These are phyloP conservation scores for Microcebus griseorufus DNA, from an alignment of 2,113 vertebrate species.

Conservation along the genomic window DNA sequence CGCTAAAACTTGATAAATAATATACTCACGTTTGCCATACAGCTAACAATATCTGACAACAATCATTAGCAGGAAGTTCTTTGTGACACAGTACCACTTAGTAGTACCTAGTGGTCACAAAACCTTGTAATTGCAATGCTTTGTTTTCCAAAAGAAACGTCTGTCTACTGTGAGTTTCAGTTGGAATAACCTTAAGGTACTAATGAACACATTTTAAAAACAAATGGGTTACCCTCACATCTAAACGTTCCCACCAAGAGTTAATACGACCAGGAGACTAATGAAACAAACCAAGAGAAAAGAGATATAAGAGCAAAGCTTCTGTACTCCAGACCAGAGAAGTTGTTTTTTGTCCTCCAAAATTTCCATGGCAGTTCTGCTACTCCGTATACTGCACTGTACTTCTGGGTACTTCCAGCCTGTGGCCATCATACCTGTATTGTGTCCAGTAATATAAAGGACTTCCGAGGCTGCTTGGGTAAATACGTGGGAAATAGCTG, in stretches of 20 bases:
- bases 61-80: not conserved
- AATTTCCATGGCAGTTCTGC: not conserved
- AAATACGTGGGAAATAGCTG: not conserved
- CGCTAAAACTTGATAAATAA: not conserved
- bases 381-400: not conserved
- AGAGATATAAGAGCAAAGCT: not conserved
- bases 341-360: not conserved
- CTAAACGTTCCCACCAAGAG: not conserved
- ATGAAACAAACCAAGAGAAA: not conserved
- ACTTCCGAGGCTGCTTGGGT: not conserved
- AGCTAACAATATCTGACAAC: not conserved
- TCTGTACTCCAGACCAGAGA: not conserved
- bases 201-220: constrained; percentile 15
- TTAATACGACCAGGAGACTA: not conserved
- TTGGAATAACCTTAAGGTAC: not conserved
- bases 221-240: not conserved
- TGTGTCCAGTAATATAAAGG: not conserved
- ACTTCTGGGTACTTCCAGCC: not conserved
- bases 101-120: not conserved
- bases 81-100: not conserved
- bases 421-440: not conserved
- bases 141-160: not conserved
- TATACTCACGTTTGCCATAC: not conserved
- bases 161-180: not conserved
- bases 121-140: not conserved